phyloP scores from a whole-genome alignment of 2,797 vertebrate genomes.

The Morelia viridis region DNA sequence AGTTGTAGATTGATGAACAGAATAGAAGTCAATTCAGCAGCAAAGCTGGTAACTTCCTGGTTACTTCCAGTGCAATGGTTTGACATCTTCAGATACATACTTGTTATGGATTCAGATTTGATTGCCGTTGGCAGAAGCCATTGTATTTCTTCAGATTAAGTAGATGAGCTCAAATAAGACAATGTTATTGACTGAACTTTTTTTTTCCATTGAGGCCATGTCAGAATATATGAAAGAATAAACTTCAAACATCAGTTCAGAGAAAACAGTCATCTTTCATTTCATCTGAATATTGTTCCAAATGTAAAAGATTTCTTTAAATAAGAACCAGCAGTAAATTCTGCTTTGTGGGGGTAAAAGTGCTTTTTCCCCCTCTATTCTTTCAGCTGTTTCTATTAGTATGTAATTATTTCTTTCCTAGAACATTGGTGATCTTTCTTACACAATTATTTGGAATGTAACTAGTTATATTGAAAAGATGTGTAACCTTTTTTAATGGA shows the following conservation, averaged over 20 bases:
- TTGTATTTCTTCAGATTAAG: not conserved
- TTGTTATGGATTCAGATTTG: constrained; percentile 24
- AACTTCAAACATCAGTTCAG: not conserved
- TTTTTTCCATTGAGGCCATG: constrained; percentile 44
- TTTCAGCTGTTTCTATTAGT: constrained; percentile 46
- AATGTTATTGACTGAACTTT: constrained; percentile 48
- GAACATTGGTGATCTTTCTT: constrained; percentile 64
- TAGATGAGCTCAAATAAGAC: constrained; percentile 17
- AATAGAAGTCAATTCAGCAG: constrained; percentile 15
- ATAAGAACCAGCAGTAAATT: constrained; percentile 65
- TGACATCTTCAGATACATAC: not conserved
- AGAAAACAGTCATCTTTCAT: constrained; percentile 58
- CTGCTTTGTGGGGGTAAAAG: constrained; percentile 55
- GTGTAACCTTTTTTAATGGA: constrained; percentile 56
- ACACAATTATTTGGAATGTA: constrained; percentile 57
- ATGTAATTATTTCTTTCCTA: constrained; percentile 62
- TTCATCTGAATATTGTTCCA: constrained; percentile 64
- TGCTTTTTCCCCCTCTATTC: constrained; percentile 48
- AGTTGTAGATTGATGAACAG: not conserved
- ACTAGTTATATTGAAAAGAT: constrained; percentile 66
- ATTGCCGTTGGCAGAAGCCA: constrained; percentile 13
- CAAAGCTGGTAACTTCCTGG: constrained; percentile 33
- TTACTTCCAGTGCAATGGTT: constrained; percentile 19
- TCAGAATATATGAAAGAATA: not conserved
- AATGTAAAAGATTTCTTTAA: constrained; percentile 69